Base-by-base conservation (phyloP, 1,140 invertebrate genomes). In the Ladona fulva region DNA sequence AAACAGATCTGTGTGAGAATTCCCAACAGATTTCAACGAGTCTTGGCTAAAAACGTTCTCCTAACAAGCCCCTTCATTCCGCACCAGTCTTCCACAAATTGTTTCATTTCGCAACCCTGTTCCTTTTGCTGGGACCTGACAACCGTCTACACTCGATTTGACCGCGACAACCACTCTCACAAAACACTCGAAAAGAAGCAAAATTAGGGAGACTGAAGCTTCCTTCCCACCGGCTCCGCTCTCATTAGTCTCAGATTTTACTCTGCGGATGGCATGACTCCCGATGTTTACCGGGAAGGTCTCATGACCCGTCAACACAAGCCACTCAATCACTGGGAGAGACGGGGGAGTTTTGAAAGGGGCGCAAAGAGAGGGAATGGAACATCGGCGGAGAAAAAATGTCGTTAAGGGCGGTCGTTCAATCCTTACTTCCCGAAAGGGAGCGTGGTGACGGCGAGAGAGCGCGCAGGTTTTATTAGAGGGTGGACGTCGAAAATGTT, bases 231-330 rank as follows among this genome's bases (percentile, higher is more conserved):
- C 44, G 10, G 10, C 44, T 22, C 5, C 52, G 3, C 5, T 22
- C 52, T 66, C 52, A 66, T 66, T 66, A 66, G 52, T 66, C 52
- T 66, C 52, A 66, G 52, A 66, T 66, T 66, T 66, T 66, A 66
- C 52, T 66, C 52, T 66, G 52, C 14, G 52, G 52, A 66, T 66
- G 44, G 44, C 44, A 52, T 52, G 52, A 66, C 52, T 66, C 52
- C 52, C 52, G 14, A 66, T 66, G 52, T 66, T 66, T 66, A 66
- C 52, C 52, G 52, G 14, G 52, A 66, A 66, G 52, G 52, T 66
- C 52, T 66, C 52, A 66, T 66, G 52, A 66, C 52, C 52, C 52
- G 52, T 66, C 52, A 66, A 66, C 52, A 66, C 52, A 22, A 22
- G 52, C 52, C 52, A 66, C 52, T 66, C 52, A 66, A 66, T 66